Conservation (phyloP, 37 sponge, comb jelly and placozoan genomes). For the Halisarca cf. caerulea region DNA sequence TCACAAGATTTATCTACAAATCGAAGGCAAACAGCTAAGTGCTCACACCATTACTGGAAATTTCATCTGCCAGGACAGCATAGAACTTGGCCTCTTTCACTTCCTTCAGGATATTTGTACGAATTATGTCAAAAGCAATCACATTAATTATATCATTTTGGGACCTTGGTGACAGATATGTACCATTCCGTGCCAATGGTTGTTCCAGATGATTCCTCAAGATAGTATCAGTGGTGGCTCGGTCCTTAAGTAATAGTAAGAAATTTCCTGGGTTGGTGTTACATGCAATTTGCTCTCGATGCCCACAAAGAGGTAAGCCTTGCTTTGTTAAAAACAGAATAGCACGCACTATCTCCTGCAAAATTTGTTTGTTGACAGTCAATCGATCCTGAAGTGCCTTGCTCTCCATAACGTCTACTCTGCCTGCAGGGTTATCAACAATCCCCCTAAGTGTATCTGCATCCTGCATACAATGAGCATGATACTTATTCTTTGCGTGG, state of each 20-base stretch:
- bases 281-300: slow-evolving; percentile 22
- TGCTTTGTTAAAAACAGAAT: slow-evolving; percentile 56
- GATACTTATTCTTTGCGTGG: slow-evolving; percentile 42
- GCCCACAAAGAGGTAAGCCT: slow-evolving; percentile 47
- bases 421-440: slow-evolving; percentile 53
- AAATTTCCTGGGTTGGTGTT: slow-evolving; percentile 57
- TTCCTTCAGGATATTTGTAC: slow-evolving; percentile 37
- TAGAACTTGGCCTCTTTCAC: slow-evolving; percentile 46
- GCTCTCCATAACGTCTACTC: slow-evolving; percentile 36
- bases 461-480: slow-evolving; percentile 34
- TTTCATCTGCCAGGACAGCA: slow-evolving; percentile 62
- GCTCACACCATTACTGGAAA: slow-evolving; percentile 51
- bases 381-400: slow-evolving; percentile 35
- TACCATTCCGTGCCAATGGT: slow-evolving; percentile 54
- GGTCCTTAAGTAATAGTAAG: slow-evolving; percentile 19
- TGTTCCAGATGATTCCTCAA: slow-evolving; percentile 21
- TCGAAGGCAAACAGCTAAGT: slow-evolving; percentile 32
- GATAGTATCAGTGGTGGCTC: slow-evolving; percentile 33
- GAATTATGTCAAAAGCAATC: slow-evolving; percentile 53
- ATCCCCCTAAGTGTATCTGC: slow-evolving; percentile 46
- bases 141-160: slow-evolving; percentile 69
- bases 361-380: slow-evolving; percentile 53
- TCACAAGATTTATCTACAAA: slow-evolving; percentile 23
- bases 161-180: slow-evolving; percentile 57
- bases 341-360: slow-evolving; percentile 49